Base-by-base conservation (phyloP, 1,140 invertebrate genomes). In the Meloidogyne chitwoodi region DNA sequence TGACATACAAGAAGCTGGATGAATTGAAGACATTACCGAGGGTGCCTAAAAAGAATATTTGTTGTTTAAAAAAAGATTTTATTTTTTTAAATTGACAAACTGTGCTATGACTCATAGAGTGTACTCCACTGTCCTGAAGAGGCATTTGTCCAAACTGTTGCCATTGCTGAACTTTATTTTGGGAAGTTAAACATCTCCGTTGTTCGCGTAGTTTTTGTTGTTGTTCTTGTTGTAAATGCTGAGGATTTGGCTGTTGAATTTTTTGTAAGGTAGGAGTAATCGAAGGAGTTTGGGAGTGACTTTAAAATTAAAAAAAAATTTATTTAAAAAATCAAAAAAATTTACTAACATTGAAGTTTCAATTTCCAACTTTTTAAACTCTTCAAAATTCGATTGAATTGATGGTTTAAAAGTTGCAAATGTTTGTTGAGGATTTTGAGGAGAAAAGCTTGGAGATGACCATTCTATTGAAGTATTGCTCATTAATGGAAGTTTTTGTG, bases 141-240 rank as follows among this genome's bases (percentile, higher is more conserved):
- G 68, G 12, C 12, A 75, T 48, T 19, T 75, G 74, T 0, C 74
- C 41, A 31, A 64, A 64, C 64, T 68, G 62, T 27, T 80, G 66
- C 77, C 77, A 78, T n/a, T 71, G 27, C 34, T 78, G 77, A 69
- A 80, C 77, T 41, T 74, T 78, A 26, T 78, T 79, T 61, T 68
- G 44, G 0, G 71, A 27, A 2, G 75, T 68, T 22, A 68, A 66
- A 56, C 31, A n/a, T 31, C 22, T 24, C 0, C 38, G 74, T 34
- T 77, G 76, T 56, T 56, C 48, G n/a, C 48, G n/a, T n/a, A 22
- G 6, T 56, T n/a, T 6, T 8, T 22, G 48, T 62, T 64, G 71
- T 22, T 29, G 29, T 5, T 74, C 14, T 27, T 44, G 69, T 19
- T 48, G 48, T 5, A 19, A 56, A 56, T 56, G n/a, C n/a, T 56